Conservation (phyloP, 2,888 invertebrate species). For the Marasmarcha lunaedactyla region DNA sequence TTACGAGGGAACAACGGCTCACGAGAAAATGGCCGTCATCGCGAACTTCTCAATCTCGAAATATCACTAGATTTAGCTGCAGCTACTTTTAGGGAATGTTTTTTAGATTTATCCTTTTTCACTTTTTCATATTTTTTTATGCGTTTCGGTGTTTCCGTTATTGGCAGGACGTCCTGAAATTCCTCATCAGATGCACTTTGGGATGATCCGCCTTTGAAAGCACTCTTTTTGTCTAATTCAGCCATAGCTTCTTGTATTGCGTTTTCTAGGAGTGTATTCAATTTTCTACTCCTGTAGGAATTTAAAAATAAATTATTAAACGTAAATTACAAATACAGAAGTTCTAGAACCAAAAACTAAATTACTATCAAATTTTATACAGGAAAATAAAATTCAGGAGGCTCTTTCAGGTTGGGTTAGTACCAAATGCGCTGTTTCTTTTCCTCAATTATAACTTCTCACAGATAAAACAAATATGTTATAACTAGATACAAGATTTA, state of each 20-base stretch:
- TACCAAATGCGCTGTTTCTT: slow-evolving; percentile 20
- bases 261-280: slow-evolving; percentile 89
- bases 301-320: slow-evolving; percentile 2
- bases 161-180: slow-evolving; percentile 15
- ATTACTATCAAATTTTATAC: slow-evolving; percentile 13
- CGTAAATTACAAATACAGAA: background rate
- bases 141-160: slow-evolving; percentile 29
- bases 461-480: too few species aligned
- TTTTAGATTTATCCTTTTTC: slow-evolving; percentile 36
- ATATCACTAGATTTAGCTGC: slow-evolving; percentile 33
- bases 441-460: too few species aligned
- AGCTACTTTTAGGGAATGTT: slow-evolving; percentile 28
- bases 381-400: slow-evolving; percentile 7
- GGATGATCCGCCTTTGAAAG: slow-evolving; percentile 18
- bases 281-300: slow-evolving; percentile 86
- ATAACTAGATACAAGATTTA: too few species aligned
- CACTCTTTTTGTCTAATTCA: slow-evolving; percentile 81
- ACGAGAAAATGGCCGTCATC: slow-evolving; percentile 30
- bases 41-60: slow-evolving; percentile 63
- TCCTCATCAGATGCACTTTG: slow-evolving; percentile 7
- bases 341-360: slow-evolving; percentile 15
- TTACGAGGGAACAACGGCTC: slow-evolving; percentile 1
- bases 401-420: slow-evolving; percentile 51
- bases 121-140: slow-evolving; percentile 32
- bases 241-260: slow-evolving; percentile 95